Base-by-base conservation (phyloP, 2,888 invertebrate genomes). In the Trachelus stipa region DNA sequence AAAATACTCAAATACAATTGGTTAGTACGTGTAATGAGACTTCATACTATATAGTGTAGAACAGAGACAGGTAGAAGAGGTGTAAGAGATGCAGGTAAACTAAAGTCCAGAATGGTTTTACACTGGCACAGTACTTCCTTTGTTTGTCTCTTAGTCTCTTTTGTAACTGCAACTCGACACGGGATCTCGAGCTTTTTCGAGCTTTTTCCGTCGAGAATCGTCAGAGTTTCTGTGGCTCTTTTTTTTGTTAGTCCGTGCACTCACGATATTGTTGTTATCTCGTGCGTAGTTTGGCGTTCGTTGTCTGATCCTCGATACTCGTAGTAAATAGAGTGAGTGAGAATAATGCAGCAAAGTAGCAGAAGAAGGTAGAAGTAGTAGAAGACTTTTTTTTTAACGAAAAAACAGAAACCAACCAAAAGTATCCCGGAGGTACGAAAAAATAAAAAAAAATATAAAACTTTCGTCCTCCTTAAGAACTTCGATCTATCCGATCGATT, bases 201-300 rank as follows among this genome's bases (percentile, higher is more conserved):
- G 56, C 56, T 56, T 56, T 56, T 56, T 15, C 23, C 56, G 56
- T 56, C 56, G 56, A 9, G 56, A 56, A 56, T 56, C 56, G 56
- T 56, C 56, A 56, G 56, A 56, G 56, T 56, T 56, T 56, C 23
- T 56, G 30, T 30, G 30, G 31, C 34, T 30, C 23, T 71, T 71
- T 23, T 71, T 71, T 30, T 34, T 35, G 74, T 77, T 75, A 77
- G 77, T 77, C 77, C 77, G 77, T 77, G 77, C 77, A 77, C 77
- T 77, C 77, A 77, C 77, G 75, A n/a, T 68, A 73, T 56, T 56
- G 56, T 56, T 56, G 56, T 15, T 56, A 56, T 56, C 56, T 56
- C 56, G 23, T 56, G 56, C 56, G 56, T 23, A 23, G 56, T 56
- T 23, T 23, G 56, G 56, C 23, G 56, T 56, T 56, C 56, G 56